Percentiles rank a stretch among this genome's conserved stretches.
These are phyloP conservation scores for Bombus impatiens DNA, from an alignment of 1,140 invertebrate species.

Conservation along the genomic window DNA sequence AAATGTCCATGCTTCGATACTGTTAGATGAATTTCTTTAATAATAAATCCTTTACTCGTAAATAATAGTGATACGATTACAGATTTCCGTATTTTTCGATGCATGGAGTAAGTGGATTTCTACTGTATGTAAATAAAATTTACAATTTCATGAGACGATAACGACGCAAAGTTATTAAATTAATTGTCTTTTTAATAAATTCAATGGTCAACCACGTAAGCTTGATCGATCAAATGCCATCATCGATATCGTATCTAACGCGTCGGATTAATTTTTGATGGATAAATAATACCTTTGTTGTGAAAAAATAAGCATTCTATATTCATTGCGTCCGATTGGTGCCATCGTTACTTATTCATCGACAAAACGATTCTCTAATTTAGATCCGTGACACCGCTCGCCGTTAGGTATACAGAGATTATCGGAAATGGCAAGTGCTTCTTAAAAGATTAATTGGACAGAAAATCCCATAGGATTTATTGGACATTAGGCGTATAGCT, in stretches of 20 bases:
- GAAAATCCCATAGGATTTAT: slow-evolving; percentile 17
- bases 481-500: not conserved
- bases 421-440: not conserved
- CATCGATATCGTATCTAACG: not conserved
- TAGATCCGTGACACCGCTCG: no score
- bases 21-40: not conserved
- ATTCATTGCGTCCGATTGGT: not conserved
- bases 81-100: no score
- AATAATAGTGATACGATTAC: no score
- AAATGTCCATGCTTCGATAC: not conserved
- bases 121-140: not conserved
- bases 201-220: not conserved
- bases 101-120: not conserved
- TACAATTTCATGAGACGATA: no score
- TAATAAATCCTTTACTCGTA: not conserved
- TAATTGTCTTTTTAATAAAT: not conserved
- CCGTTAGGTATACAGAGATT: not conserved
- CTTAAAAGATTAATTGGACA: slow-evolving; percentile 15
- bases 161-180: not conserved
- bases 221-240: not conserved
- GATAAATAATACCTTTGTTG: not conserved
- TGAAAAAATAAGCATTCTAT: not conserved
- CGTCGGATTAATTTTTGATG: not conserved
- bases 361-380: not conserved
- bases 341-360: no score